Conservation (phyloP, 1,140 invertebrate species). For the Luehdorfia chinensis region DNA sequence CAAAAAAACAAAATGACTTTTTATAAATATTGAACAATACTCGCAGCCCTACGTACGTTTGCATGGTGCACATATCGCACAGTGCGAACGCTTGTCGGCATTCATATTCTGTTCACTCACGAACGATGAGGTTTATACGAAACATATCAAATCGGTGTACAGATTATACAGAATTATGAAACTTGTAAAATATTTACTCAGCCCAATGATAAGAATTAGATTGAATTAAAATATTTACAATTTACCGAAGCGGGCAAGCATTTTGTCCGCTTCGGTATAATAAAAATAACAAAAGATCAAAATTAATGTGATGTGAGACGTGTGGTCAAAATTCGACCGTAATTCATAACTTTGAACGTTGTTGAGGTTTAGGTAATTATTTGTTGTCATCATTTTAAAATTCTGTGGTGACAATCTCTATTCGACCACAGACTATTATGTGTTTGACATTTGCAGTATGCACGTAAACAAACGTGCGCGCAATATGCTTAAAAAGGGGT, state of each 20-base stretch:
- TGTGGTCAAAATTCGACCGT: too few relatives aligned
- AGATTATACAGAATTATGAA: constrained; percentile 8
- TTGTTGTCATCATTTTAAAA: too few relatives aligned
- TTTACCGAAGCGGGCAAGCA: background rate
- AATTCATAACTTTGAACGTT: too few relatives aligned
- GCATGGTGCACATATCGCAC: constrained; percentile 10
- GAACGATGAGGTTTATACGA: constrained; percentile 13
- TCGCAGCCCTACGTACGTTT: background rate
- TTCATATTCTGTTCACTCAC: constrained; percentile 12
- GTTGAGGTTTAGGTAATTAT: too few relatives aligned
- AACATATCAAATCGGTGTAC: constrained; percentile 13
- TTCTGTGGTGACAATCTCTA: too few relatives aligned
- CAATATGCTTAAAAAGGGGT: too few relatives aligned
- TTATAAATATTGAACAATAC: background rate
- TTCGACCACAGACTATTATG: too few relatives aligned
- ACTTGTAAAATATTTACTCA: background rate
- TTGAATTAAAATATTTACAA: constrained; percentile 2
- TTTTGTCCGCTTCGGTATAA: background rate
- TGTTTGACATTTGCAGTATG: too few relatives aligned
- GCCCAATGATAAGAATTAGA: background rate
- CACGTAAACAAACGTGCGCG: too few relatives aligned
- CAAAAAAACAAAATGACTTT: background rate
- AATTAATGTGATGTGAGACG: too few relatives aligned
- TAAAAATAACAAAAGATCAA: background rate
- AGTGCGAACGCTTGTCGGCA: constrained; percentile 13